A percentile compares a stretch with the other conserved stretches of the same genome.
These are phyloP conservation scores for Chalcis sispes DNA, from an alignment of 2,888 invertebrate genomes.

Conservation along the genomic window DNA sequence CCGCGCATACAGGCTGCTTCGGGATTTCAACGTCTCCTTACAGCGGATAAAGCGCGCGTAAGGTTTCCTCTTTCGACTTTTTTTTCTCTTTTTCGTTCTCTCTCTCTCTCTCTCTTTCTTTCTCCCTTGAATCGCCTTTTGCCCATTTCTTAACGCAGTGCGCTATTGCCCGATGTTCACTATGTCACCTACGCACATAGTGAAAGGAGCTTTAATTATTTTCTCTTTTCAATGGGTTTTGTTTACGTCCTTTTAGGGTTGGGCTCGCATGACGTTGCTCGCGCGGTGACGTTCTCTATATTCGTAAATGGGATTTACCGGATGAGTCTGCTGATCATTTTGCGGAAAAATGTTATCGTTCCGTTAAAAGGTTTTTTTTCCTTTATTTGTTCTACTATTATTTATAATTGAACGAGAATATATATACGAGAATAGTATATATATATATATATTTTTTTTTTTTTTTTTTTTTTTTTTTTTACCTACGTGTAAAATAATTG, in stretches of 20 bases:
- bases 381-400: too few relatives aligned
- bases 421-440: too few relatives aligned
- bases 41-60: slow-evolving; percentile 44
- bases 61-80: slow-evolving; percentile 46
- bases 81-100: slow-evolving; percentile 2
- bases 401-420: not conserved
- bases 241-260: too few relatives aligned
- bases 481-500: too few relatives aligned
- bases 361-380: not conserved
- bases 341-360: not conserved
- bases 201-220: not conserved
- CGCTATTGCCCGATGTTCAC: too few relatives aligned
- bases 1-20: not conserved
- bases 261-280: not conserved
- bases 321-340: not conserved
- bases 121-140: too few relatives aligned
- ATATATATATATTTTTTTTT: too few relatives aligned
- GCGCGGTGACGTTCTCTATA: not conserved
- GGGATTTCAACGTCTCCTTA: slow-evolving; percentile 41
- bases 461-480: too few relatives aligned
- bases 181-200: not conserved
- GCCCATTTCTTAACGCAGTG: too few relatives aligned
- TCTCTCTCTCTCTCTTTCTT: not conserved
- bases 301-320: not conserved
- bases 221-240: not conserved